Evolutionary conservation across 2,113 vertebrate genomes (phyloP), one percentile per base, ranked within the genome.

Genomic region (Sceloporus undulatus): DNA sequence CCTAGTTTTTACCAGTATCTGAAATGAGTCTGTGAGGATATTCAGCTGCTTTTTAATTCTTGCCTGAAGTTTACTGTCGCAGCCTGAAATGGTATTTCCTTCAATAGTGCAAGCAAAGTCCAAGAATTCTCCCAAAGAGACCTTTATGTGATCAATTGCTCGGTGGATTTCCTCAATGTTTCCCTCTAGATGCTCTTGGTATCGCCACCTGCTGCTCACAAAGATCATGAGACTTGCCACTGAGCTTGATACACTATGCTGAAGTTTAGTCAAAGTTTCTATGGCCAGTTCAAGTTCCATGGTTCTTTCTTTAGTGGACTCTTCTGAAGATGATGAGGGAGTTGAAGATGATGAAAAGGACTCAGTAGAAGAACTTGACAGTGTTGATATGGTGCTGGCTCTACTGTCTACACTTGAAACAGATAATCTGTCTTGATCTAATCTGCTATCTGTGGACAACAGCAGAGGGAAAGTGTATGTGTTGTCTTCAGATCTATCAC

Each of bases 131-230:
- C 94, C 95, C 86, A 99, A 14, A 0, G 98, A 97, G 2, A 90
- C 95, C 9, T 97, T 96, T 1, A 97, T 95, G 27, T 87, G 95
- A 52, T 98, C 96, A 0, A 97, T 92, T 0, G 98, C 98, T 71
- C 93, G 91, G 71, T 91, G 97, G 85, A 99, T 98, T 82, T 98
- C 96, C 1, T 94, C 74, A 3, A 99, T 92, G 91, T 97, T 98
- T 90, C 97, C 95, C 94, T 97, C 97, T 80, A 99, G 95, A 76
- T 98, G 96, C 83, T 97, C 96, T 85, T 94, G 96, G 92, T 95
- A 87, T 90, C 99, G 97, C 99, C 99, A 99, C 62, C 93, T 96
- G 87, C 98, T 98, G 52, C 98, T 99, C 10, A 99, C 98, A 5
- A 98, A 99, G 29, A 98, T 96, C 98, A 99, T 98, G 78, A 99